phyloP scores from a whole-genome alignment of 2,113 vertebrate species.

The Pangasianodon hypophthalmus region DNA sequence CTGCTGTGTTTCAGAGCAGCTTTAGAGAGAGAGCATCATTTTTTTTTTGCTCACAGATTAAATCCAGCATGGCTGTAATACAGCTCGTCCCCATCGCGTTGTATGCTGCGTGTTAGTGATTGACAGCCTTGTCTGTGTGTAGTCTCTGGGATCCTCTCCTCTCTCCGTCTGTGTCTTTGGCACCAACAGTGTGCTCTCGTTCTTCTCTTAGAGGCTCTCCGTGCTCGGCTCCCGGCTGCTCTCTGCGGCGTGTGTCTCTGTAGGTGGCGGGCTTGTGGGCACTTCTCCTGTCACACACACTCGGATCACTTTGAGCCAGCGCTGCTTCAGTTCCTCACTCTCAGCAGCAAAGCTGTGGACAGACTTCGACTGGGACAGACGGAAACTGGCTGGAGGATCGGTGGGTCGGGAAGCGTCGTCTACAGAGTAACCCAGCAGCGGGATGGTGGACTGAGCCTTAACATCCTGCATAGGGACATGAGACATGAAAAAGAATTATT shows the following conservation, averaged over 20 bases:
- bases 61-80: conserved; percentile 1
- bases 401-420: conserved; percentile 79
- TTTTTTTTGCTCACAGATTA: not conserved
- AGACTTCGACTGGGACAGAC: conserved; percentile 92
- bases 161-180: not conserved
- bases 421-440: conserved; percentile 90
- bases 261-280: conserved; percentile 62
- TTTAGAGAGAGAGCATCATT: not conserved
- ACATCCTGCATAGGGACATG: conserved; percentile 80
- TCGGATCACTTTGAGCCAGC: conserved; percentile 89
- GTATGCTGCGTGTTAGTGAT: not conserved
- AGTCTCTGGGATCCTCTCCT: not conserved
- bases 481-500: not conserved
- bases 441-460: conserved; percentile 91
- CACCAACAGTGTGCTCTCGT: not conserved
- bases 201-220: conserved; percentile 63
- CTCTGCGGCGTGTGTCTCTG: conserved; percentile 53
- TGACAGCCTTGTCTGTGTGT: not conserved
- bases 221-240: conserved; percentile 58
- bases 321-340: conserved; percentile 90
- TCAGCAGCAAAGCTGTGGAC: conserved; percentile 92
- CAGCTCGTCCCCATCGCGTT: not conserved
- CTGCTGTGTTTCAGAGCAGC: not conserved
- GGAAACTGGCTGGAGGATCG: conserved; percentile 87
- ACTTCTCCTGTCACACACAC: conserved; percentile 88